Evolutionary conservation across 1,140 invertebrate genomes (phyloP).

Genomic region (Ips typographus): DNA sequence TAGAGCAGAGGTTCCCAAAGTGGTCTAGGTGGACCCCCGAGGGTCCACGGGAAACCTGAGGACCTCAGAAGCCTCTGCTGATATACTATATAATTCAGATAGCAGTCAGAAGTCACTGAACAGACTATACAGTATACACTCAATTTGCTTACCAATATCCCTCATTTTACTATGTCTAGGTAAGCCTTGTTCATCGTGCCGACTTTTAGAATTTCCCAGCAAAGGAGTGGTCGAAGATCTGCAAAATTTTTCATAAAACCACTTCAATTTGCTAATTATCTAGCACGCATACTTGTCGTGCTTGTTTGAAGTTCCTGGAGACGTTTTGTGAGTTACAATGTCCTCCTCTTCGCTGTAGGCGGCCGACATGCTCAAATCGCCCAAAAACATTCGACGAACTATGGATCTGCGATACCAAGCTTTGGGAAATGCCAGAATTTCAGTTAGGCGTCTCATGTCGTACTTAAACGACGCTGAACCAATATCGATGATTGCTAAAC

Average conservation of each 20-base stretch:
- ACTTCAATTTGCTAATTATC: too few relatives aligned
- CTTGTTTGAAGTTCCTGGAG: conserved; percentile 42
- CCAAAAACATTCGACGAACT: conserved; percentile 88
- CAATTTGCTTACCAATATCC: conserved; percentile 17
- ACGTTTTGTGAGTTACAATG: conserved; percentile 34
- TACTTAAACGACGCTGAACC: conserved; percentile 99
- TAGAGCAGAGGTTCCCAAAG: too few relatives aligned
- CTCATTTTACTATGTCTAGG: conserved; percentile 33
- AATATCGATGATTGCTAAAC: conserved; percentile 87
- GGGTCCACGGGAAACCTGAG: too few relatives aligned
- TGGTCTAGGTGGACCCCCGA: too few relatives aligned
- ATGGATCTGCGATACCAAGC: conserved; percentile 96
- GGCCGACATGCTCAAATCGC: conserved; percentile 71
- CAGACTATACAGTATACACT: background rate
- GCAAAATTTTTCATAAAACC: background rate
- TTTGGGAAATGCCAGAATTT: conserved; percentile 96
- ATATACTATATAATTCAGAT: background rate
- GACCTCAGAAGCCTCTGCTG: background rate
- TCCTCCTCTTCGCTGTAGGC: conserved; percentile 48
- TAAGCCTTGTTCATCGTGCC: conserved; percentile 20
- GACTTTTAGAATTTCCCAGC: conserved; percentile 22
- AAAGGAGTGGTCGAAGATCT: conserved; percentile 26
- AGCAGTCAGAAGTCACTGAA: too few relatives aligned
- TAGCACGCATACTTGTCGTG: conserved; percentile 31
- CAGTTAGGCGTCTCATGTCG: conserved; percentile 95